Base-by-base conservation (phyloP, 2,888 invertebrate genomes). In the Craniophora ligustri region DNA sequence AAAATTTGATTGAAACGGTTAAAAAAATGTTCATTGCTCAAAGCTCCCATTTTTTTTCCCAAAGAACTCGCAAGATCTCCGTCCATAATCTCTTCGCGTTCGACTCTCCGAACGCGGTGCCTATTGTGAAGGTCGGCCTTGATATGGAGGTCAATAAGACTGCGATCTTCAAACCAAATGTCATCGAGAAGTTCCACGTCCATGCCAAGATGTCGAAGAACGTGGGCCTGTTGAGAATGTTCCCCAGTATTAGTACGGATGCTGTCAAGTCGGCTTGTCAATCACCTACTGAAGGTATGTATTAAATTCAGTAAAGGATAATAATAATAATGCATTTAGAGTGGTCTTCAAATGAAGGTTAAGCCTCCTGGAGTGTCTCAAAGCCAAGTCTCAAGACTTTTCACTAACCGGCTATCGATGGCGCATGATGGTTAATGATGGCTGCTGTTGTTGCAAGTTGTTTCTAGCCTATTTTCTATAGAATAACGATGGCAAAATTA, bases 211-310 rank as follows among this genome's bases (percentile, higher is more conserved):
- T 99, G 82, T 97, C 96, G 75, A 94, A 96, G 62, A 97, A 98
- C 83, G 98, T 99, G 2, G 97, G 97, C 0, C 86, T 99, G 15
- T 84, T 99, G 34, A 94, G 98, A 10, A 95, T 99, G 73, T 99
- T 98, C 82, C 99, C 99, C 0, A 98, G 98, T 65, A 98, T 99
- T 76, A 97, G 97, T 7, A 92, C 95, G 0, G 95, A 96, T 31
- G 96, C 98, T 15, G 94, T 97, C 1, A 94, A 88, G 65, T 95
- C 96, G 0, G 96, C 96, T 78, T 88, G 96, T 28, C 95, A 96
- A 66, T 95, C 97, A 1, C 97, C 98, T 10, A 96, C 96, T 56
- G 91, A 94, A 73, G 95, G 93, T 93, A 78, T 59, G 60, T 26
- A 7, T 21, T 21, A 8, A 5, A 21, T 21, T n/a, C n/a, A n/a